phyloP scores from a whole-genome alignment of 2,888 invertebrate genomes.

The Tortricodes alternella region DNA sequence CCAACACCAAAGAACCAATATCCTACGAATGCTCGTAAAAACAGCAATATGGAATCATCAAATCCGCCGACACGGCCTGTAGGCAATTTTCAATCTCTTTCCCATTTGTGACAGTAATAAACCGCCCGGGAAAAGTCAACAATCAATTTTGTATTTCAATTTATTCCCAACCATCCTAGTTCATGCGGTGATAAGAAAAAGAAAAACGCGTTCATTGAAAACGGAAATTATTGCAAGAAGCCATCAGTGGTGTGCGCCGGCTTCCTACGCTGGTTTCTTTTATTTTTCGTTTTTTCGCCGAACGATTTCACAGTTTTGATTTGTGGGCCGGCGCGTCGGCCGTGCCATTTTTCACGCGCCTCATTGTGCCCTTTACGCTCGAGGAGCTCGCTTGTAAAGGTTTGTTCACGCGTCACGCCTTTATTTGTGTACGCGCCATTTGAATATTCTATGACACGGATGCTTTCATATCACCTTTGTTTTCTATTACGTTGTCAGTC shows the following conservation, averaged over 20 bases:
- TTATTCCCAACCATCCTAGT: conserved; percentile 82
- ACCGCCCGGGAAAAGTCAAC: conserved; percentile 81
- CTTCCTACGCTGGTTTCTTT: conserved; percentile 59
- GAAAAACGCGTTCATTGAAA: conserved; percentile 80
- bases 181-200: conserved; percentile 81
- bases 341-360: conserved; percentile 67
- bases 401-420: conserved; percentile 54
- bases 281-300: conserved; percentile 53
- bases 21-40: conserved; percentile 9
- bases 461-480: not conserved
- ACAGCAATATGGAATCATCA: conserved; percentile 47
- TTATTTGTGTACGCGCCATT: conserved; percentile 48
- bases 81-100: conserved; percentile 80
- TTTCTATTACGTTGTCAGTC: not conserved
- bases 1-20: conserved; percentile 15
- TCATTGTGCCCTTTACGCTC: conserved; percentile 67
- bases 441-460: conserved; percentile 42
- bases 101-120: conserved; percentile 83
- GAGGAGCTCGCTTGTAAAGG: conserved; percentile 49
- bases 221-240: conserved; percentile 83
- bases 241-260: conserved; percentile 77
- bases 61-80: conserved; percentile 60
- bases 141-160: conserved; percentile 84
- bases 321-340: conserved; percentile 61
- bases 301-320: conserved; percentile 68